These are phyloP conservation scores for Myotis myotis DNA, from an alignment of 2,797 vertebrate species.

Conservation along the genomic window DNA sequence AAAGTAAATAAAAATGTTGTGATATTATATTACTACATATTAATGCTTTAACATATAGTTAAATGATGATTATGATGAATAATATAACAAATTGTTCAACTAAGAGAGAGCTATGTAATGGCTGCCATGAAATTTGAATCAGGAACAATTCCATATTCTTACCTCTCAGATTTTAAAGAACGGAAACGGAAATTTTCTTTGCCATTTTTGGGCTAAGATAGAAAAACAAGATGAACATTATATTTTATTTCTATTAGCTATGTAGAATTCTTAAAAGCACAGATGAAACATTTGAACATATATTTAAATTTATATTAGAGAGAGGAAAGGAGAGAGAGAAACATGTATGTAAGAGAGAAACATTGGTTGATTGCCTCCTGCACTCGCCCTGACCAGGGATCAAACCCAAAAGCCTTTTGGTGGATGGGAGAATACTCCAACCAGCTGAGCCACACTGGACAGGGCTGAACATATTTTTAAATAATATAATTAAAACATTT, in stretches of 20 bases:
- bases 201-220: not conserved
- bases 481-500: slow-evolving; percentile 23
- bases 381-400: not conserved
- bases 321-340: not conserved
- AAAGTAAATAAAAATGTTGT: not conserved
- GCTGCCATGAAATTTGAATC: not conserved
- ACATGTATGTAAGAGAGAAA: not conserved
- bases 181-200: not conserved
- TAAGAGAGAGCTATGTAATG: not conserved
- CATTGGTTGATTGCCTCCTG: not conserved
- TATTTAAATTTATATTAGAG: not conserved
- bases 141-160: not conserved
- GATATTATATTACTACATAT: not conserved
- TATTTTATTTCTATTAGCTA: slow-evolving; percentile 5
- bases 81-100: not conserved
- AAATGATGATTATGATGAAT: not conserved
- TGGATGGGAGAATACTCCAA: not conserved
- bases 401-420: not conserved
- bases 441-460: not conserved
- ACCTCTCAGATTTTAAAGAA: not conserved
- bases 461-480: not conserved
- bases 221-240: not conserved
- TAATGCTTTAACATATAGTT: not conserved
- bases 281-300: not conserved
- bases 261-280: not conserved